A percentile compares a stretch with the other conserved stretches of the same genome.
These are phyloP conservation scores for Pseudomyrmex cubaensis DNA, from an alignment of 1,140 invertebrate species.

Conservation along the genomic window DNA sequence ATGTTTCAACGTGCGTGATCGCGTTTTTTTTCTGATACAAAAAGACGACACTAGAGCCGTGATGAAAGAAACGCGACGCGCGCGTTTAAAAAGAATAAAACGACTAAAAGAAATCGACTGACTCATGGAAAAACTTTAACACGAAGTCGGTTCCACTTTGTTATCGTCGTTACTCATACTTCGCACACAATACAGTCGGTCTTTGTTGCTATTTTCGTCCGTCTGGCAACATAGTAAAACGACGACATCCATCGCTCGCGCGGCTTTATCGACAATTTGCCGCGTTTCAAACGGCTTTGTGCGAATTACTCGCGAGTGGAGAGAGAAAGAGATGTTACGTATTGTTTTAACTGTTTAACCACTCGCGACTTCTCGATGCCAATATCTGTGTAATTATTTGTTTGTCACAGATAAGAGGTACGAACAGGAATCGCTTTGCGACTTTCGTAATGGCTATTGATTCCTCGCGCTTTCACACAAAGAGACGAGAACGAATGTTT, in stretches of 20 bases:
- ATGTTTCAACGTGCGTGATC: neutral
- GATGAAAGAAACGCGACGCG: neutral
- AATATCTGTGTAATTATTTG: constrained; percentile 12
- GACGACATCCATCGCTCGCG: neutral
- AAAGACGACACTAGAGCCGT: neutral
- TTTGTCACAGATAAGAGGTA: constrained; percentile 23
- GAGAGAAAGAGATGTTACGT: constrained; percentile 8
- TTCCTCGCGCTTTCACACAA: neutral
- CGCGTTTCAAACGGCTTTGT: neutral
- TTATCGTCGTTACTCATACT: constrained; percentile 56
- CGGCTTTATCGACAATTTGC: constrained; percentile 17
- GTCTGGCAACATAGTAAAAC: neutral
- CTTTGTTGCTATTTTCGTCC: constrained; percentile 54
- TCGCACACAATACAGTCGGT: constrained; percentile 4
- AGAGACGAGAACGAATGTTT: neutral
- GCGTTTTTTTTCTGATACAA: neutral
- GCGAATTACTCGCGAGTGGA: neutral
- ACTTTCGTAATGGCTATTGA: constrained; percentile 9
- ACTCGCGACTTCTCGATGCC: constrained; percentile 30
- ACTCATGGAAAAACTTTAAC: constrained; percentile 68
- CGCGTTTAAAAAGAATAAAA: neutral
- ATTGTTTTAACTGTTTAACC: neutral
- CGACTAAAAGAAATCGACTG: constrained; percentile 19
- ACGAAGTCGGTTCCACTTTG: neutral
- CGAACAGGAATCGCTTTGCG: neutral